phyloP scores from a whole-genome alignment of 2,888 invertebrate genomes.

The Aphrophora alni region DNA sequence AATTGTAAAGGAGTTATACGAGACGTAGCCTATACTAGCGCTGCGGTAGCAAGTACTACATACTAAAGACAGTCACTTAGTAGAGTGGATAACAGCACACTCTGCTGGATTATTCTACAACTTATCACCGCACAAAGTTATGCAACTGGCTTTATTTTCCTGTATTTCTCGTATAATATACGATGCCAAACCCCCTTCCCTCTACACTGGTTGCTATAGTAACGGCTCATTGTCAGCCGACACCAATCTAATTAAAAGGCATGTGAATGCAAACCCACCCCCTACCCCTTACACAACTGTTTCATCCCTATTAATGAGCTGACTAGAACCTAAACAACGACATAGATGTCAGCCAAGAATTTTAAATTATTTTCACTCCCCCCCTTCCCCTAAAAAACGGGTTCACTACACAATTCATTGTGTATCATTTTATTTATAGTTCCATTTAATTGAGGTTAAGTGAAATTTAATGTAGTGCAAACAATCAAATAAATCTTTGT shows the following conservation, averaged over 20 bases:
- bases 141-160: constrained; percentile 1
- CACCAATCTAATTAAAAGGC: constrained; percentile 34
- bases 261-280: constrained; percentile 20
- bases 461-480: neutral
- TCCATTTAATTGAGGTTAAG: neutral
- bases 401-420: neutral
- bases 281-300: neutral
- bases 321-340: neutral
- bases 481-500: neutral
- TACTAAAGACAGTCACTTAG: neutral
- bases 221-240: constrained; percentile 32
- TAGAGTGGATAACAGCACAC: neutral
- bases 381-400: neutral
- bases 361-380: neutral
- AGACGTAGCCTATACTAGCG: neutral
- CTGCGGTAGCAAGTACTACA: neutral
- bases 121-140: neutral
- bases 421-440: neutral
- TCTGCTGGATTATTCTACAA: neutral
- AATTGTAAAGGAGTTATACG: too few relatives aligned
- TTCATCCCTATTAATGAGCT: constrained; percentile 32
- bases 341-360: neutral
- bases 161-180: constrained; percentile 3
- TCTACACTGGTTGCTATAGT: constrained; percentile 10
- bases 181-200: neutral